Percentiles rank a stretch among this genome's conserved stretches.
Evolutionary conservation across 1,140 invertebrate species (phyloP).

Genomic region (Ceratitis capitata): DNA sequence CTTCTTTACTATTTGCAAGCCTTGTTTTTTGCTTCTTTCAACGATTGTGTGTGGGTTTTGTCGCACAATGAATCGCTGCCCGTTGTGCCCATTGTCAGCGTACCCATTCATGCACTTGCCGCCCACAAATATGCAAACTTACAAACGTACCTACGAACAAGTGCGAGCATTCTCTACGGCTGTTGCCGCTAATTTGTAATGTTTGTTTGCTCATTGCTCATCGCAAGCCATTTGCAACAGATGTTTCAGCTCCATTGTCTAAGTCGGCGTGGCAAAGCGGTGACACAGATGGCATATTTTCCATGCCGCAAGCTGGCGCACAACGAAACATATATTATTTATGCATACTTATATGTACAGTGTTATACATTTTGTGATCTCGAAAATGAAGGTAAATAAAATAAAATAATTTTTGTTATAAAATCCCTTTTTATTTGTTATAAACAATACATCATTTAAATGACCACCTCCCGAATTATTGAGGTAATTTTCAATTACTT

Average conservation of each 20-base stretch:
- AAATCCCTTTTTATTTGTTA: too few species aligned
- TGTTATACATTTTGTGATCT: too few species aligned
- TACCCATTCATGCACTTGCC: not conserved
- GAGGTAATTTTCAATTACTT: too few species aligned
- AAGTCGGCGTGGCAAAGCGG: not conserved
- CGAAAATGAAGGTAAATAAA: too few species aligned
- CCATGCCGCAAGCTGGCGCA: not conserved
- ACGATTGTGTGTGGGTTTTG: not conserved
- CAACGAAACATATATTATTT: not conserved
- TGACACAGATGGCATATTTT: not conserved
- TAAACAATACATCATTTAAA: too few species aligned
- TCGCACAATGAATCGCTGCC: not conserved
- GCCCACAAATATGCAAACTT: not conserved
- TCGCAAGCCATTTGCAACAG: constrained; percentile 21
- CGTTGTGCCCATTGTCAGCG: not conserved
- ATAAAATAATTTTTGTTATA: too few species aligned
- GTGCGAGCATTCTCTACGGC: not conserved
- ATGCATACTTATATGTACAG: too few species aligned
- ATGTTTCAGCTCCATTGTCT: not conserved
- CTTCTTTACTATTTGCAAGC: not conserved
- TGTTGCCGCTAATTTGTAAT: constrained; percentile 17
- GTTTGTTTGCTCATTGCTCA: constrained; percentile 28
- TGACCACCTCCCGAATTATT: too few species aligned
- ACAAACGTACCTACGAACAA: not conserved
- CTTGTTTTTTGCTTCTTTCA: not conserved